A percentile compares a stretch with the other conserved stretches of the same genome.
These are phyloP conservation scores for Eudasyphora cyanicolor DNA, from an alignment of 2,888 invertebrate species.

Conservation along the genomic window DNA sequence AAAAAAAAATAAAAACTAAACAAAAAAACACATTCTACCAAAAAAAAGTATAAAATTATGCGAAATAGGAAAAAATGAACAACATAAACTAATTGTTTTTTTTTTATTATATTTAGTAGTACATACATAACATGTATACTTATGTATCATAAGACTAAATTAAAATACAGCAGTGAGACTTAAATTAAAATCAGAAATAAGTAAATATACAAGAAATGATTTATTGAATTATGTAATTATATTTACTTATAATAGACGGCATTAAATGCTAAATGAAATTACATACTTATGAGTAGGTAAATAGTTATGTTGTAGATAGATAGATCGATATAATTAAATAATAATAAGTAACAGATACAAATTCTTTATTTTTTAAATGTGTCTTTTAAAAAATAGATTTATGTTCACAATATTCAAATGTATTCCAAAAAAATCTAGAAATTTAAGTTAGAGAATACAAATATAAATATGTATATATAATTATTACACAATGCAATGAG, in stretches of 20 bases:
- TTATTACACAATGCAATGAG: not conserved
- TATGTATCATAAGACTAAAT: not conserved
- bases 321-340: no score
- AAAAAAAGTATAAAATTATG: conserved; percentile 15
- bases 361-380: not conserved
- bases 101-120: not conserved
- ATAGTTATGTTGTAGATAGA: no score
- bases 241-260: conserved; percentile 11
- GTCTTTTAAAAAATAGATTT: no score
- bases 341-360: not conserved
- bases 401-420: not conserved
- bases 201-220: not conserved
- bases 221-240: not conserved
- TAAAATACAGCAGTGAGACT: conserved; percentile 14
- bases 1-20: not conserved
- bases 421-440: not conserved
- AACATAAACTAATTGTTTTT: not conserved
- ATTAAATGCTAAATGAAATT: conserved; percentile 34
- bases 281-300: not conserved
- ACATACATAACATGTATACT: not conserved
- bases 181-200: not conserved
- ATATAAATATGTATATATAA: not conserved
- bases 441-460: not conserved
- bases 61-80: not conserved
- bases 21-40: conserved; percentile 24